A percentile compares a stretch with the other conserved stretches of the same genome.
Evolutionary conservation across 2,888 invertebrate species (phyloP).

Genomic region (Caenorhabditis wallacei): DNA sequence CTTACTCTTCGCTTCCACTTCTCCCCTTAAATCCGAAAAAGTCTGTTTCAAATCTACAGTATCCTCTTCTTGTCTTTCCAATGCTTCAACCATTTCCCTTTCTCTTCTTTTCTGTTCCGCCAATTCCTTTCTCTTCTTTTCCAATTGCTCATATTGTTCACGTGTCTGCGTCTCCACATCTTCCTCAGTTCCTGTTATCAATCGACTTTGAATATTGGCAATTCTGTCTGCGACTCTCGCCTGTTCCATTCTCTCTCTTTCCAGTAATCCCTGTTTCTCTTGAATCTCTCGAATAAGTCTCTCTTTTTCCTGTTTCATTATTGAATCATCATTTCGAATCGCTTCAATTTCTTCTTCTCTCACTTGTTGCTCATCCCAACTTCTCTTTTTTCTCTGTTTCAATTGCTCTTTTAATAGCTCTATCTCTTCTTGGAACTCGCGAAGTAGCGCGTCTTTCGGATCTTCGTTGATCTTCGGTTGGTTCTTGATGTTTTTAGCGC

Average conservation of each 20-base stretch:
- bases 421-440: slow-evolving; percentile 90
- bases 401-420: slow-evolving; percentile 70
- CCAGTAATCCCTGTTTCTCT: slow-evolving; percentile 45
- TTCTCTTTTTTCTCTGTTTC: slow-evolving; percentile 81
- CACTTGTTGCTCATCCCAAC: slow-evolving; percentile 83
- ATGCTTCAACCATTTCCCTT: slow-evolving; percentile 94
- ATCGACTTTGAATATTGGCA: slow-evolving; percentile 91
- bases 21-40: slow-evolving; percentile 94
- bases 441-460: slow-evolving; percentile 96
- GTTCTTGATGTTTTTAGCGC: slow-evolving; percentile 98
- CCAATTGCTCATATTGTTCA: slow-evolving; percentile 93
- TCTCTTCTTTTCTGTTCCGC: slow-evolving; percentile 90
- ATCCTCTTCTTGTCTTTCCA: slow-evolving; percentile 95
- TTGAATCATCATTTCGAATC: slow-evolving; percentile 83
- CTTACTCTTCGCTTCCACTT: slow-evolving; percentile 96
- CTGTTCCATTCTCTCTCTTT: slow-evolving; percentile 82
- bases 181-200: slow-evolving; percentile 88
- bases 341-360: slow-evolving; percentile 84
- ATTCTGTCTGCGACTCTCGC: slow-evolving; percentile 76
- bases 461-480: slow-evolving; percentile 99
- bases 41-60: slow-evolving; percentile 93
- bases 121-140: slow-evolving; percentile 91
- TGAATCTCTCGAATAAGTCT: slow-evolving; percentile 60
- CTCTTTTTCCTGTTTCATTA: slow-evolving; percentile 74
- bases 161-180: slow-evolving; percentile 94